Base-by-base conservation (phyloP, 2,888 invertebrate species). In the Caenorhabditis parvicauda region DNA sequence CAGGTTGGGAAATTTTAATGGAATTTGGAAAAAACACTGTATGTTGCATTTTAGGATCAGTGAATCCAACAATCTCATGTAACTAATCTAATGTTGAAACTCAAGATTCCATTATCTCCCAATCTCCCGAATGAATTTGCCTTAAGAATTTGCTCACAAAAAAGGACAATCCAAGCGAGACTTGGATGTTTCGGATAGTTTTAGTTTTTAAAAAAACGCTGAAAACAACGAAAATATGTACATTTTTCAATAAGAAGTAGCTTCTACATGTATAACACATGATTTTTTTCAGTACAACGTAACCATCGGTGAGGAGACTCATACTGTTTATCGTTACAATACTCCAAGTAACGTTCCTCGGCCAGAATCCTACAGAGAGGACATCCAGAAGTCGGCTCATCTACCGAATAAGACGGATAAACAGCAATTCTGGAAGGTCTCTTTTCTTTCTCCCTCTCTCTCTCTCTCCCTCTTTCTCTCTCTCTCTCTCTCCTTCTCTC, bases 341-440 rank as follows among this genome's bases (percentile, higher is more conserved):
- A 54, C 63, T 14, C 38, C 52, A 6, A 58, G 54, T 21, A 76
- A 67, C 21, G 67, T 69, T 3, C 75, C 73, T 6, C 84, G 93
- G 25, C 93, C 93, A 0, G 93, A 94, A 83, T 91, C 92, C 32
- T 94, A 91, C 83, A 87, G 71, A 66, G 83, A 81, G 59, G 82
- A 81, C 53, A 54, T 60, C 2, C 12, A 45, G 5, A 62, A 58
- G 12, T 67, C 73, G 4, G 43, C 49, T 6, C 28, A 57, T 21
- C 27, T 71, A 14, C 38, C 42, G 9, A 54, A 64, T 32, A 27
- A 38, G 17, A 46, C 39, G 9, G 51, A 53, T 21, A 39, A 52
- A 17, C 58, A 54, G 19, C 44, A 55, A 45, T 74, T 72, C 52
- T 74, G 54, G 50, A 55, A 67, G 48, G 68, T 70, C 24, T 24